Evolutionary conservation across 92 coral and sea anemone genomes (phyloP).

Genomic region (Epizoanthus illoricatus): DNA sequence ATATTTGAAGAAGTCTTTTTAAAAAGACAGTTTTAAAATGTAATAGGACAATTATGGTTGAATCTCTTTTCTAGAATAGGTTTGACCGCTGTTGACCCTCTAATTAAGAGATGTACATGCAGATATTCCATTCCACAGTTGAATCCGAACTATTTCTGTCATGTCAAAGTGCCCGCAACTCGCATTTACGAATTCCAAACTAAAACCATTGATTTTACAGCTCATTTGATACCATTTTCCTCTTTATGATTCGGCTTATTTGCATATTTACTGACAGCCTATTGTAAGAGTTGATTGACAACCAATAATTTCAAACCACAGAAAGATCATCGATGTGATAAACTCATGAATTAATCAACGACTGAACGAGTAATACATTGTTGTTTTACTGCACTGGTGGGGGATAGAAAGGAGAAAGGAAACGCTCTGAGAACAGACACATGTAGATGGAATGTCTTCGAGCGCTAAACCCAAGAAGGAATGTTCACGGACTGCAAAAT

Average conservation of each 20-base stretch:
- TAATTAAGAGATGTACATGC: not conserved
- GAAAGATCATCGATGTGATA: slow-evolving; percentile 17
- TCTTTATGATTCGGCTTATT: slow-evolving; percentile 20
- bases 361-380: not conserved
- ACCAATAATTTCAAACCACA: slow-evolving; percentile 11
- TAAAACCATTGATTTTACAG: not conserved
- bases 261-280: slow-evolving; percentile 13
- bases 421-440: too few relatives aligned
- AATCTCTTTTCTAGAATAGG: slow-evolving; percentile 5
- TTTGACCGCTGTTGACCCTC: slow-evolving; percentile 34
- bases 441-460: slow-evolving; percentile 11
- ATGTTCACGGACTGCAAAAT: slow-evolving; percentile 61
- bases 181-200: slow-evolving; percentile 31
- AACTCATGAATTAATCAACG: slow-evolving; percentile 44
- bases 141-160: slow-evolving; percentile 20
- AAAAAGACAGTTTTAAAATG: not conserved
- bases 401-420: too few relatives aligned
- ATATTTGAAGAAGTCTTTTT: slow-evolving; percentile 10
- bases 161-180: slow-evolving; percentile 10
- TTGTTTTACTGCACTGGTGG: not conserved
- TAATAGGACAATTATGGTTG: slow-evolving; percentile 9
- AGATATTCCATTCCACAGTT: slow-evolving; percentile 1
- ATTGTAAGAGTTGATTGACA: slow-evolving; percentile 29
- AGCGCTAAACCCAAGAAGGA: slow-evolving; percentile 50
- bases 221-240: not conserved